Conservation (phyloP, 2,888 invertebrate genomes). For the Hemaris fuciformis region DNA sequence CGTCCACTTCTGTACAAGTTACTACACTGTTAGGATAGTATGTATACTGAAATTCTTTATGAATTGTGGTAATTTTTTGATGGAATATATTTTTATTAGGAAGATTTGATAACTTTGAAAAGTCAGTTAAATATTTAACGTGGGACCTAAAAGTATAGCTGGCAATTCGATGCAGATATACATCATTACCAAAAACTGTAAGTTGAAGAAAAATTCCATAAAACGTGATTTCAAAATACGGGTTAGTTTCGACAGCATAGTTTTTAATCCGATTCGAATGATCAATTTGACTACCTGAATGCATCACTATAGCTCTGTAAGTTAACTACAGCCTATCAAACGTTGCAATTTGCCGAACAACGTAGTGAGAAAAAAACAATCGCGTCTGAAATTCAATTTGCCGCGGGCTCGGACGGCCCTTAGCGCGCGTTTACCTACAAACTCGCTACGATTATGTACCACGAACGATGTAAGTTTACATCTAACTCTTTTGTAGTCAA, state of each 20-base stretch:
- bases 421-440: neutral
- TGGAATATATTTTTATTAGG: too few relatives aligned
- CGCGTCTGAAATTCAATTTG: constrained; percentile 49
- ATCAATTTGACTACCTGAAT: neutral
- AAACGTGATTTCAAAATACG: too few relatives aligned
- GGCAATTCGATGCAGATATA: too few relatives aligned
- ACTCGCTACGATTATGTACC: neutral
- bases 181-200: too few relatives aligned
- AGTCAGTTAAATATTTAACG: too few relatives aligned
- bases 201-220: too few relatives aligned
- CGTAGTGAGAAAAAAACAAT: constrained; percentile 33
- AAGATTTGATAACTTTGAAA: too few relatives aligned
- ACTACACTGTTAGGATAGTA: neutral
- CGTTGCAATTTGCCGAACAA: constrained; percentile 41
- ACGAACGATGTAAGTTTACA: neutral
- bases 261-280: too few relatives aligned
- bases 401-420: constrained; percentile 24
- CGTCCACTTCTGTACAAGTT: neutral
- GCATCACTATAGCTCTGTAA: neutral
- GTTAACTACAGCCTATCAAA: neutral
- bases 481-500: neutral
- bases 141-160: too few relatives aligned
- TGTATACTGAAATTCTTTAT: too few relatives aligned
- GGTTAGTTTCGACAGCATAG: too few relatives aligned
- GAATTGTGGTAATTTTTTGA: too few relatives aligned